A percentile compares a stretch with the other conserved stretches of the same genome.
Conservation (phyloP, 2,113 vertebrate genomes). For the Lophura nycthemera region DNA sequence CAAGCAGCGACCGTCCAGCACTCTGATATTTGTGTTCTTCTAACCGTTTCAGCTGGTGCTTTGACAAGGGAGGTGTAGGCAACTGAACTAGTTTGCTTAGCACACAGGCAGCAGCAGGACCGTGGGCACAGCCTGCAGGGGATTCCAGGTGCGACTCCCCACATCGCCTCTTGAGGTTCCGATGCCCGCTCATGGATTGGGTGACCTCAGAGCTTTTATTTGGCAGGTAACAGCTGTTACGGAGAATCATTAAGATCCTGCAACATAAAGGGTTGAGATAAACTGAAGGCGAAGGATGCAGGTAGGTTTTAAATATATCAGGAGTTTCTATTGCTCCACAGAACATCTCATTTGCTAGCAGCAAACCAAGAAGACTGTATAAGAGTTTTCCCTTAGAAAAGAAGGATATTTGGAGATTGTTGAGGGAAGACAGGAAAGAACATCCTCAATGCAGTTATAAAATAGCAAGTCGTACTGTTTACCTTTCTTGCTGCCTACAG, state of each 20-base stretch:
- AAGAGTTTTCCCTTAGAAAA: neutral
- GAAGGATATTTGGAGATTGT: neutral
- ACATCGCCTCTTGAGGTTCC: slow-evolving; percentile 74
- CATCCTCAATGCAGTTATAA: neutral
- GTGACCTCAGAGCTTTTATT: neutral
- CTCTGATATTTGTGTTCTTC: slow-evolving; percentile 98
- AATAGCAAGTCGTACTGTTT: neutral
- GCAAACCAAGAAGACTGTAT: neutral
- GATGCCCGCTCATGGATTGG: slow-evolving; percentile 81
- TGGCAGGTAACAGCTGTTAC: slow-evolving; percentile 20
- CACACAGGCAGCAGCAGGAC: slow-evolving; percentile 67
- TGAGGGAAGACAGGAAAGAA: fast-evolving
- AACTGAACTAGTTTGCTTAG: slow-evolving; percentile 90
- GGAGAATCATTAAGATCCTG: slow-evolving; percentile 63
- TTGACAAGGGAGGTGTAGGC: slow-evolving; percentile 89
- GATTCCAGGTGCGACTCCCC: slow-evolving; percentile 77
- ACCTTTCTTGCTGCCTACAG: neutral
- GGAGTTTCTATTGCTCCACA: neutral
- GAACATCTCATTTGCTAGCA: neutral
- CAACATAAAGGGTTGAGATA: neutral
- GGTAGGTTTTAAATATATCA: neutral
- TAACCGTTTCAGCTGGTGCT: slow-evolving; percentile 94
- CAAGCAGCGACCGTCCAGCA: slow-evolving; percentile 91
- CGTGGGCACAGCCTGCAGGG: slow-evolving; percentile 66
- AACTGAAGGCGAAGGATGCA: neutral